Percentiles rank a stretch among this genome's conserved stretches.
These are phyloP conservation scores for Eublepharis macularius DNA, from an alignment of 2,113 vertebrate species.

Conservation along the genomic window DNA sequence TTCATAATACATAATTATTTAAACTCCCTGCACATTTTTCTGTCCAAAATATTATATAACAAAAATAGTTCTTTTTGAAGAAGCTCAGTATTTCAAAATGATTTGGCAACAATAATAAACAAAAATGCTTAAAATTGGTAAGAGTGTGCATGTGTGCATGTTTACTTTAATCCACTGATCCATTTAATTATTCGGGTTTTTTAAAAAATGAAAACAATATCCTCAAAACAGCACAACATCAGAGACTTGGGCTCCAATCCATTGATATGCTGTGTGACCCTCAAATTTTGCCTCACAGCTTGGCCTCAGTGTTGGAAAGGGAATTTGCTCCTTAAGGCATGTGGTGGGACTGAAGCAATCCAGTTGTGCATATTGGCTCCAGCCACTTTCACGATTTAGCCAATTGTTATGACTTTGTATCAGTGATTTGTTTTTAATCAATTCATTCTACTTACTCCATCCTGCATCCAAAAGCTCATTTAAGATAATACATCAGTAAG, in stretches of 20 bases:
- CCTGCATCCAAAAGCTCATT: conserved; percentile 21
- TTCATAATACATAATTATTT: not conserved
- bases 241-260: not conserved
- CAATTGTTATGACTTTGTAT: conserved; percentile 25
- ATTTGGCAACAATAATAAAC: not conserved
- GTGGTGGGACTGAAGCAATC: conserved; percentile 24
- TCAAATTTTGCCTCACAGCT: not conserved
- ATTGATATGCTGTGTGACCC: not conserved
- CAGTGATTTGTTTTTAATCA: conserved; percentile 33
- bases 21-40: not conserved
- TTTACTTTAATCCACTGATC: not conserved
- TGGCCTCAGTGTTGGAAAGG: not conserved
- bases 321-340: conserved; percentile 21
- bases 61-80: conserved; percentile 1
- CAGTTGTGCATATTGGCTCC: conserved; percentile 17
- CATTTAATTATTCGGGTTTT: not conserved
- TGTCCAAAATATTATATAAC: not conserved
- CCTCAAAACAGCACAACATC: not conserved
- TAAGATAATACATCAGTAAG: conserved; percentile 36
- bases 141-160: not conserved
- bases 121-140: not conserved
- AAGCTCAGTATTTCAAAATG: conserved; percentile 8
- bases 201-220: not conserved
- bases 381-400: conserved; percentile 8
- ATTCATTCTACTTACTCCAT: conserved; percentile 19